Conservation (phyloP, 53 echinoderm and acorn worm species). For the Hippasteria phrygiana region DNA sequence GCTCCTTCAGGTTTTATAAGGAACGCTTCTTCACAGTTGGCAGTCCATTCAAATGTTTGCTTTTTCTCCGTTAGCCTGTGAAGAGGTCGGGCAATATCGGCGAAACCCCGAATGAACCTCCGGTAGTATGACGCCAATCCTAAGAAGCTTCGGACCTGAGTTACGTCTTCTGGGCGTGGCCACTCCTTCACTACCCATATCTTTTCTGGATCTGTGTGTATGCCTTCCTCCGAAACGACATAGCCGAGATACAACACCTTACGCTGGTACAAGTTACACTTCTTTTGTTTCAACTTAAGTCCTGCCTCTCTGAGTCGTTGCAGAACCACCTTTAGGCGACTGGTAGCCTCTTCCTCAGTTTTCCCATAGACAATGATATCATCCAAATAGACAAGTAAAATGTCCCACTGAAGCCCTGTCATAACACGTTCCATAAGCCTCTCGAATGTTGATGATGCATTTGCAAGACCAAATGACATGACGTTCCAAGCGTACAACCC, state of each 20-base stretch:
- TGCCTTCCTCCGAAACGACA: too few species aligned
- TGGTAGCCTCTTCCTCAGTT: slow-evolving; percentile 59
- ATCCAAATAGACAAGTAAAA: slow-evolving; percentile 70
- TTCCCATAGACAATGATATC: slow-evolving; percentile 72
- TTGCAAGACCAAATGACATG: slow-evolving; percentile 76
- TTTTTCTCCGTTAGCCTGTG: not conserved
- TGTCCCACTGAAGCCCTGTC: slow-evolving; percentile 81
- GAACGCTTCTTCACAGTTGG: not conserved
- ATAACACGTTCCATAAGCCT: slow-evolving; percentile 76
- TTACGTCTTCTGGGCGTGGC: not conserved
- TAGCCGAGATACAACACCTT: not conserved
- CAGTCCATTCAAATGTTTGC: not conserved
- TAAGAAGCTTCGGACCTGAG: slow-evolving; percentile 1
- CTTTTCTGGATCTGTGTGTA: slow-evolving; percentile 10
- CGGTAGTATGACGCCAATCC: slow-evolving; percentile 9
- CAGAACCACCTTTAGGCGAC: slow-evolving; percentile 37
- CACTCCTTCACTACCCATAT: not conserved
- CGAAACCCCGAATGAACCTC: not conserved
- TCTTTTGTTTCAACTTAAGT: not conserved
- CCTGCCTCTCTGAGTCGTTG: too few species aligned
- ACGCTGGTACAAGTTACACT: not conserved
- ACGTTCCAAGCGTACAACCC: slow-evolving; percentile 76
- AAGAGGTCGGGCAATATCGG: slow-evolving; percentile 6
- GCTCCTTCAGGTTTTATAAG: too few species aligned
- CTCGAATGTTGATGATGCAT: slow-evolving; percentile 76